Evolutionary conservation across 2,113 vertebrate genomes (phyloP).

Genomic region (Crotalus tigris): DNA sequence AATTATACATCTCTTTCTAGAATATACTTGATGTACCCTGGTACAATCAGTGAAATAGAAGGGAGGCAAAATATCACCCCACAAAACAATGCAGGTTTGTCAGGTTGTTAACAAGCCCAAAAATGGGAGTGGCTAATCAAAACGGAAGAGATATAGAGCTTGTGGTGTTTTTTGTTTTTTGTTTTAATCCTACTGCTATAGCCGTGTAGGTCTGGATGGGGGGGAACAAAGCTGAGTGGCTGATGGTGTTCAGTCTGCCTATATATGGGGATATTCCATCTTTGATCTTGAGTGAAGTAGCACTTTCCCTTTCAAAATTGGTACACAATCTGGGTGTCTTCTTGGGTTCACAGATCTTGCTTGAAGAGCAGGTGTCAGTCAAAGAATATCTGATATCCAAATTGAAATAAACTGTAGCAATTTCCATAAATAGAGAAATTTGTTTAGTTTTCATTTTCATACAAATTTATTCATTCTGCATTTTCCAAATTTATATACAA

Average conservation of each 20-base stretch:
- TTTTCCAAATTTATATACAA: not conserved
- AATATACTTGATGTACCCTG: no score
- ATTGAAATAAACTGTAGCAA: not conserved
- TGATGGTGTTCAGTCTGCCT: no score
- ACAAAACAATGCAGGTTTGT: not conserved
- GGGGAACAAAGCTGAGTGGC: not conserved
- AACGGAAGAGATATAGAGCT: not conserved
- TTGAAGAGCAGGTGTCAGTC: not conserved
- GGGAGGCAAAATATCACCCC: not conserved
- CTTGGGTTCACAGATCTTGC: no score
- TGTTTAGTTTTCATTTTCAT: not conserved
- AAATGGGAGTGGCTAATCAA: not conserved
- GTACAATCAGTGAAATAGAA: not conserved
- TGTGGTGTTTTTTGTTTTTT: not conserved
- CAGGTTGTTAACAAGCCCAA: not conserved
- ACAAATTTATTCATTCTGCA: no score
- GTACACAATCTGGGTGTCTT: no score
- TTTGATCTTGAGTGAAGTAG: no score
- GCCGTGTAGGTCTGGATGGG: not conserved
- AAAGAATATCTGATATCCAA: not conserved
- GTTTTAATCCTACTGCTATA: not conserved
- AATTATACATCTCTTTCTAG: not conserved
- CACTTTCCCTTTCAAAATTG: no score
- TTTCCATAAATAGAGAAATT: no score
- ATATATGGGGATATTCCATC: no score